Conservation (phyloP, 2,888 invertebrate genomes). For the Parascotia fuliginaria region DNA sequence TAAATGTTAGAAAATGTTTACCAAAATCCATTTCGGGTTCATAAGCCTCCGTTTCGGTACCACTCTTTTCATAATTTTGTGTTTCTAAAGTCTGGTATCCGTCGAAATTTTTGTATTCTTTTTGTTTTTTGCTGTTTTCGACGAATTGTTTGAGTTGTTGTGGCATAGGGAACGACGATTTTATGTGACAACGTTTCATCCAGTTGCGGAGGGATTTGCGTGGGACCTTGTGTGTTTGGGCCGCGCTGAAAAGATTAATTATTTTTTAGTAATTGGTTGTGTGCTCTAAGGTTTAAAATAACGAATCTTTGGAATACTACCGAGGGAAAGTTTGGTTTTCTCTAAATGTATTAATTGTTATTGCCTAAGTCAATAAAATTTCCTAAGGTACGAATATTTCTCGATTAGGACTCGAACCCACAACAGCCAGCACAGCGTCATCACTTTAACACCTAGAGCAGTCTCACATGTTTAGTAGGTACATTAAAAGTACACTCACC, state of each 20-base stretch:
- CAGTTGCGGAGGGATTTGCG: conserved; percentile 87
- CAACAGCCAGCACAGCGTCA: too few species aligned
- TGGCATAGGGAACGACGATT: conserved; percentile 86
- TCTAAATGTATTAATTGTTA: too few species aligned
- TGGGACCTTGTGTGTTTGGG: conserved; percentile 86
- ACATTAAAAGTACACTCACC: conserved; percentile 58
- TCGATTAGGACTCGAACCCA: too few species aligned
- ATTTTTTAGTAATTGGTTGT: too few species aligned
- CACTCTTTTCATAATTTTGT: conserved; percentile 54
- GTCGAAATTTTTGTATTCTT: conserved; percentile 66
- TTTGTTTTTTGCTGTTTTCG: conserved; percentile 81
- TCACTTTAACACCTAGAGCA: too few species aligned
- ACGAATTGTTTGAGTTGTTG: conserved; percentile 85
- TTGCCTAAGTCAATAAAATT: too few species aligned
- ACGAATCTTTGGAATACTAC: too few species aligned
- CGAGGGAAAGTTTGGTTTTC: too few species aligned
- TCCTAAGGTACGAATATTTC: too few species aligned
- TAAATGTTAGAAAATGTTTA: conserved; percentile 70
- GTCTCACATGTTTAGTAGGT: too few species aligned
- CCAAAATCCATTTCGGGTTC: conserved; percentile 73
- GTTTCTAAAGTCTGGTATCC: conserved; percentile 36
- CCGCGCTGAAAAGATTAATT: conserved; percentile 73
- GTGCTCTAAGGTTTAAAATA: too few species aligned
- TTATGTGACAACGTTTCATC: conserved; percentile 87
- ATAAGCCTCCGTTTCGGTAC: conserved; percentile 55